These are phyloP conservation scores for Lanistes nyassanus DNA, from an alignment of 1,140 invertebrate genomes.

Conservation along the genomic window DNA sequence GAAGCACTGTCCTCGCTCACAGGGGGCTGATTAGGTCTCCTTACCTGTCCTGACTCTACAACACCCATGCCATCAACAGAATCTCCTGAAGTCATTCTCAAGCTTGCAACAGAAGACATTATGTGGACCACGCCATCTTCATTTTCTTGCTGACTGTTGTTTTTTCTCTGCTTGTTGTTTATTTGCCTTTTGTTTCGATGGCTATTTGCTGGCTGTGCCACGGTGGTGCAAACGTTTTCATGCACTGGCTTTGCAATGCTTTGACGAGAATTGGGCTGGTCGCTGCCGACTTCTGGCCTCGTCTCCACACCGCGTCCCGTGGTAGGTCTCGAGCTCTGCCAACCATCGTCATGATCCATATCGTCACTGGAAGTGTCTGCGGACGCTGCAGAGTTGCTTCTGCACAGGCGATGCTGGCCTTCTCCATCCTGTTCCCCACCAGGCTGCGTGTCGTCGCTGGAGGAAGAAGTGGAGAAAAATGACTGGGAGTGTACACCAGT, in stretches of 20 bases:
- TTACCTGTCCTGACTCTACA: too few species aligned
- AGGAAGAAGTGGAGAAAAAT: conserved; percentile 11
- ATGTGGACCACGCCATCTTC: too few species aligned
- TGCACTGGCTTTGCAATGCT: conserved; percentile 18
- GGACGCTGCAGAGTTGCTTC: not conserved
- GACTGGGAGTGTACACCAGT: not conserved
- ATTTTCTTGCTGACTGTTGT: too few species aligned
- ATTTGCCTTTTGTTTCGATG: too few species aligned
- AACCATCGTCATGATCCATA: not conserved
- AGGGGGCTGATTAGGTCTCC: too few species aligned
- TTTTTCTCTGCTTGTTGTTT: too few species aligned
- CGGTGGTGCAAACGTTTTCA: not conserved
- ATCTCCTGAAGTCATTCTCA: too few species aligned
- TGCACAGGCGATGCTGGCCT: not conserved
- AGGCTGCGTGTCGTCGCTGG: conserved; percentile 16
- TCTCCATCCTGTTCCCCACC: not conserved
- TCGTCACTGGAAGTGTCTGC: conserved; percentile 9
- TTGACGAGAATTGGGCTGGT: not conserved
- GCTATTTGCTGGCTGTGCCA: too few species aligned
- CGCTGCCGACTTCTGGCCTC: not conserved
- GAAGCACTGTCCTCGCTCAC: too few species aligned
- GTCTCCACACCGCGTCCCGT: not conserved
- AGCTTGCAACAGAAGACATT: too few species aligned
- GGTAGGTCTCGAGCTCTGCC: not conserved
- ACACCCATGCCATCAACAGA: too few species aligned